A percentile compares a stretch with the other conserved stretches of the same genome.
Conservation (phyloP, 1,140 invertebrate species). For the Luehdorfia chinensis region DNA sequence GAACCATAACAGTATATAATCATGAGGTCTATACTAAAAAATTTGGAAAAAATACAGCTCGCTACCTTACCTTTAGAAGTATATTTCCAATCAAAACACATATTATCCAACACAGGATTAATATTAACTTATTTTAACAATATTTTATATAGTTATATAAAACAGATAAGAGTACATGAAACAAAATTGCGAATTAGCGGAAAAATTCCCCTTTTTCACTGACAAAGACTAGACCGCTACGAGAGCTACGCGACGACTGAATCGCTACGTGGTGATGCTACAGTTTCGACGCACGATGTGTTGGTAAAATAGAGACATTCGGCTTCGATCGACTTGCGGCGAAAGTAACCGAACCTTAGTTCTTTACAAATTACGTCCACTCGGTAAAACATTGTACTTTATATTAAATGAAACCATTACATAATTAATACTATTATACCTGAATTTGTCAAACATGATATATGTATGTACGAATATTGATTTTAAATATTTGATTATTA, state of each 20-base stretch:
- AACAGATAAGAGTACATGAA: too few species aligned
- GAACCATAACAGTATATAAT: too few species aligned
- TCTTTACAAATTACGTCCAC: constrained; percentile 40
- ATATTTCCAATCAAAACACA: too few species aligned
- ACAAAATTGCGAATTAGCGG: constrained; percentile 7
- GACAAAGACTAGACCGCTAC: constrained; percentile 43
- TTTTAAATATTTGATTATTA: too few species aligned
- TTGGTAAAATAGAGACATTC: constrained; percentile 47
- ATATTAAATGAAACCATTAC: not conserved
- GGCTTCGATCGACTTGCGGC: constrained; percentile 45
- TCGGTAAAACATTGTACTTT: constrained; percentile 2
- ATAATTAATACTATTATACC: not conserved
- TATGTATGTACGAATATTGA: too few species aligned
- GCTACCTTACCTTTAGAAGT: too few species aligned
- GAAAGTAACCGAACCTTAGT: constrained; percentile 51
- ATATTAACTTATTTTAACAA: too few species aligned
- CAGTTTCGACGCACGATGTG: constrained; percentile 34
- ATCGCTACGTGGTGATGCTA: constrained; percentile 50
- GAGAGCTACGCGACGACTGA: constrained; percentile 57
- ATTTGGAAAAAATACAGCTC: too few species aligned
- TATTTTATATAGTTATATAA: too few species aligned
- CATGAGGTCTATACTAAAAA: too few species aligned
- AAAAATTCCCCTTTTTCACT: constrained; percentile 18
- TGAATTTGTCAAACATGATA: not conserved
- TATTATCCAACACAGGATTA: too few species aligned